Percentiles rank a stretch among this genome's conserved stretches.
These are phyloP conservation scores for Craniophora ligustri DNA, from an alignment of 2,888 invertebrate genomes.

Conservation along the genomic window DNA sequence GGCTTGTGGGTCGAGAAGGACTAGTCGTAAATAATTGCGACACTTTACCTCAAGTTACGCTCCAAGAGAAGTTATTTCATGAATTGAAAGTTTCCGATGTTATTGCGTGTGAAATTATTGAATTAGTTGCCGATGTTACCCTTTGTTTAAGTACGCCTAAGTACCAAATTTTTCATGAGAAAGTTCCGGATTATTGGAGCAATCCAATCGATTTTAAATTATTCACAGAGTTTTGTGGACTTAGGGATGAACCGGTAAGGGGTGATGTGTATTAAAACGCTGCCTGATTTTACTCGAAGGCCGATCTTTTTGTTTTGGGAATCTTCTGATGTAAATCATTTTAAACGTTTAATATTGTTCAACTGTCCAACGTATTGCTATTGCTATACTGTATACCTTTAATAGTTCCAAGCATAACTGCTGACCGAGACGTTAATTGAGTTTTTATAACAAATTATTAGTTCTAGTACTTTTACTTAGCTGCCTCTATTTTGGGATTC, in stretches of 20 bases:
- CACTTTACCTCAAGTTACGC: conserved; percentile 70
- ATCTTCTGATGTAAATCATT: conserved; percentile 30
- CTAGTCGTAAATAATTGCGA: conserved; percentile 75
- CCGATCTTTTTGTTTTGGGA: conserved; percentile 41
- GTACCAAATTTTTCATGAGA: conserved; percentile 55
- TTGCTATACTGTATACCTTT: too few relatives aligned
- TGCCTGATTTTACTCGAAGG: conserved; percentile 35
- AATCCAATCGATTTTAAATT: conserved; percentile 66
- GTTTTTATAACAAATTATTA: too few relatives aligned
- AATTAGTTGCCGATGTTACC: conserved; percentile 31
- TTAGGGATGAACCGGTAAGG: conserved; percentile 51
- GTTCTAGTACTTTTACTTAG: too few relatives aligned
- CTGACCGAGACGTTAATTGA: too few relatives aligned
- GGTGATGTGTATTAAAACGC: conserved; percentile 48
- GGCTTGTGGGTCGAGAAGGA: conserved; percentile 61
- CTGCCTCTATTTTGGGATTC: too few relatives aligned
- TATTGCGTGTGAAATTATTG: conserved; percentile 55
- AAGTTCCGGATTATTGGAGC: conserved; percentile 52
- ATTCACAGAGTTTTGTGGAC: conserved; percentile 61
- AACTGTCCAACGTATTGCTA: too few relatives aligned
- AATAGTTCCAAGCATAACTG: too few relatives aligned
- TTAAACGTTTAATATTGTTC: conserved; percentile 27
- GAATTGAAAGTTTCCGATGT: conserved; percentile 66
- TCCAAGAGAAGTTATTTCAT: conserved; percentile 68
- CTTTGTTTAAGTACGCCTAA: conserved; percentile 29